Conservation (phyloP, 2,113 vertebrate species). For the Meriones unguiculatus region DNA sequence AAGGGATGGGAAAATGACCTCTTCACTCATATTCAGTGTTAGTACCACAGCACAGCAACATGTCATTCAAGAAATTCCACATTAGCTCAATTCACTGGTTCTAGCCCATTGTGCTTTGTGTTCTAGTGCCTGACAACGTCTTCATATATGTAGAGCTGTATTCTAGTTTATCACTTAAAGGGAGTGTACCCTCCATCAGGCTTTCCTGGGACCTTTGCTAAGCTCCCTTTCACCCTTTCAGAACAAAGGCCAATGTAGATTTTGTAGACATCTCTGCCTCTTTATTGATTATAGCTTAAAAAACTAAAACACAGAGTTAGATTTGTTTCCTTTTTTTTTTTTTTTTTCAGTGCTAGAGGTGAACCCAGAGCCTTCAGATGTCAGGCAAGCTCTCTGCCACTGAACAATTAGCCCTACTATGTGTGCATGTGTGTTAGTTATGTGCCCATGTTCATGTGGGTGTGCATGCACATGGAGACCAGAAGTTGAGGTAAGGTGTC, state of each 20-base stretch:
- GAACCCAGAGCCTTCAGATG: background rate
- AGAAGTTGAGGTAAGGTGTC: no score
- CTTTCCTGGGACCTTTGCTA: background rate
- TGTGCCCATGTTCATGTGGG: background rate
- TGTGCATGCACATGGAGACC: background rate
- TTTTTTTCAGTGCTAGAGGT: background rate
- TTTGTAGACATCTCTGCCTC: background rate
- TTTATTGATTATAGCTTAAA: background rate
- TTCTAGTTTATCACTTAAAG: background rate
- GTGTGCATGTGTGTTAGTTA: background rate
- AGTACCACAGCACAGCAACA: background rate
- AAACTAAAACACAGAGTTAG: background rate
- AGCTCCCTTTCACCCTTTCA: background rate
- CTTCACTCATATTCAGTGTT: background rate
- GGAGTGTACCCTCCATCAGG: background rate
- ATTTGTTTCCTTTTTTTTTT: background rate
- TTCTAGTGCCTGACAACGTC: background rate
- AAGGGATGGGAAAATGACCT: background rate
- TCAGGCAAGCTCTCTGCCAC: background rate
- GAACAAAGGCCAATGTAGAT: background rate
- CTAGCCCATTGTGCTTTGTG: background rate
- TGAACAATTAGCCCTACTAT: background rate
- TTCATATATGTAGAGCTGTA: background rate
- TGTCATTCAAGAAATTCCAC: slow-evolving; percentile 42
- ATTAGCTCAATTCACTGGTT: slow-evolving; percentile 5